These are phyloP conservation scores for Charaxes varanes DNA, from an alignment of 1,140 invertebrate genomes.

Conservation along the genomic window DNA sequence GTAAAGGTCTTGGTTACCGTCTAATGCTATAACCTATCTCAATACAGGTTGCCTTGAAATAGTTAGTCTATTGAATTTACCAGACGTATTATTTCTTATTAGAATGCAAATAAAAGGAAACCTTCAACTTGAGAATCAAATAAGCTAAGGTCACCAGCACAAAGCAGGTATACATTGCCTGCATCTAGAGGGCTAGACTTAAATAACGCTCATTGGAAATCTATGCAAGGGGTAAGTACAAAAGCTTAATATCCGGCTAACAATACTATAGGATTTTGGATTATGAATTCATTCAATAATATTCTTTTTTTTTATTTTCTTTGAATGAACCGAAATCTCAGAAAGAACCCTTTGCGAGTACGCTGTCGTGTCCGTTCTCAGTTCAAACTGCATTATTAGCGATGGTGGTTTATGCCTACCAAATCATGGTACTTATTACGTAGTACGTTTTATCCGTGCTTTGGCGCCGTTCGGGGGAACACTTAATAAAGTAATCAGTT, in stretches of 20 bases:
- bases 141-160: constrained; percentile 57
- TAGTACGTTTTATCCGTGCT: no score
- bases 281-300: constrained; percentile 2
- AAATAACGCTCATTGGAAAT: constrained; percentile 23
- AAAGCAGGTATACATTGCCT: constrained; percentile 43
- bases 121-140: constrained; percentile 67
- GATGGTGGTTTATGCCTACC: no score
- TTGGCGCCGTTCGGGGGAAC: no score
- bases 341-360: no score
- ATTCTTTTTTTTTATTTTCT: neutral
- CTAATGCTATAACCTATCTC: constrained; percentile 66
- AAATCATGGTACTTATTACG: no score
- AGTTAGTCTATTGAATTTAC: constrained; percentile 48
- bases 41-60: constrained; percentile 61
- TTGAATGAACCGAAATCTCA: no score
- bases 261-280: constrained; percentile 11
- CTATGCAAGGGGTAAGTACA: constrained; percentile 34
- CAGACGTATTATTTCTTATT: constrained; percentile 56
- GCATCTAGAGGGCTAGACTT: constrained; percentile 56
- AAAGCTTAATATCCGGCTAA: constrained; percentile 36
- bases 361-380: no score
- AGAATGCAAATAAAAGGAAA: constrained; percentile 47
- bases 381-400: no score
- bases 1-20: constrained; percentile 42
- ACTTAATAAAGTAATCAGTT: no score